Evolutionary conservation across 2,888 invertebrate genomes (phyloP).

Genomic region (Athetis lepigone): DNA sequence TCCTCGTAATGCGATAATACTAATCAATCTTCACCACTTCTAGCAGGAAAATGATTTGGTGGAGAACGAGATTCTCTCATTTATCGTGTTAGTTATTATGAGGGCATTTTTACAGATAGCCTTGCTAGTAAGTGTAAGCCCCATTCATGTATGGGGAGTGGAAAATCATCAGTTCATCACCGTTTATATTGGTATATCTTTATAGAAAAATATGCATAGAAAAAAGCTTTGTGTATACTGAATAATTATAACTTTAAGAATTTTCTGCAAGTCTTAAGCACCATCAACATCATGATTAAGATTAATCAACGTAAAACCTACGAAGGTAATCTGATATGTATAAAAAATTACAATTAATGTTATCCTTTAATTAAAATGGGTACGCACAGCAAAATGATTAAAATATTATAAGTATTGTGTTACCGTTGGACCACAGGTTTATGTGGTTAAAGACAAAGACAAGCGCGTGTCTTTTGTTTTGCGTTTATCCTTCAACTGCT

Average conservation of each 20-base stretch:
- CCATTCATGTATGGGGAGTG: background rate
- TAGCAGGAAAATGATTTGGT: constrained; percentile 35
- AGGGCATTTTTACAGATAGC: background rate
- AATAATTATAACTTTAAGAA: too few relatives aligned
- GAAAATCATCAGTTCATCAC: too few relatives aligned
- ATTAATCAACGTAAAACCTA: too few relatives aligned
- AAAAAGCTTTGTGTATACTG: too few relatives aligned
- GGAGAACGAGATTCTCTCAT: constrained; percentile 15
- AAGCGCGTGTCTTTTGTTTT: constrained; percentile 76
- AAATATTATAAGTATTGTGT: constrained; percentile 65
- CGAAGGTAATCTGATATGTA: too few relatives aligned
- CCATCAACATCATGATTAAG: too few relatives aligned
- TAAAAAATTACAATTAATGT: too few relatives aligned
- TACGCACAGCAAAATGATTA: constrained; percentile 37
- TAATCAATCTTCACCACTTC: constrained; percentile 53
- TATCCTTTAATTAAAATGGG: too few relatives aligned
- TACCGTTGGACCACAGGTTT: constrained; percentile 77
- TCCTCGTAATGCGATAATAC: constrained; percentile 59
- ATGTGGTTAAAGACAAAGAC: constrained; percentile 77
- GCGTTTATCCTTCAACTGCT: constrained; percentile 67
- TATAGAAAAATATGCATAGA: too few relatives aligned
- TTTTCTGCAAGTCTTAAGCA: too few relatives aligned
- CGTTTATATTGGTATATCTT: too few relatives aligned
- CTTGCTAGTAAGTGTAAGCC: background rate
- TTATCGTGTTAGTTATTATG: constrained; percentile 26